These are phyloP conservation scores for Morpho deidamia DNA, from an alignment of 2,888 invertebrate species.

Conservation along the genomic window DNA sequence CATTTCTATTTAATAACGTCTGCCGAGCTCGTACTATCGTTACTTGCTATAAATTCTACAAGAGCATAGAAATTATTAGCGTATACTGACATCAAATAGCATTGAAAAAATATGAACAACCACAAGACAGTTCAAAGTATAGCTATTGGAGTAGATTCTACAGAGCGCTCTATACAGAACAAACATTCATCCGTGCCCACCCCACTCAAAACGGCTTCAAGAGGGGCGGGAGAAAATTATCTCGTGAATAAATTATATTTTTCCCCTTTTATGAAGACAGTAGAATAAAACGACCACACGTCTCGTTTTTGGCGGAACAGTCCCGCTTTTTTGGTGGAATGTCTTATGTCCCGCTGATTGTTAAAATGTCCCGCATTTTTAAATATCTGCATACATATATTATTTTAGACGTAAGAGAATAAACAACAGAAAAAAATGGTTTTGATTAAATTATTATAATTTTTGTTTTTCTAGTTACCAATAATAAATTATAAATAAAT, in stretches of 20 bases:
- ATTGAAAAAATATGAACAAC: constrained; percentile 22
- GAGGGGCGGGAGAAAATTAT: constrained; percentile 73
- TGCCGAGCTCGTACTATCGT: no score
- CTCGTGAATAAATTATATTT: constrained; percentile 78
- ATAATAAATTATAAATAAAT: no score
- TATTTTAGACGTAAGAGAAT: no score
- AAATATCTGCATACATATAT: no score
- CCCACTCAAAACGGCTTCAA: constrained; percentile 59
- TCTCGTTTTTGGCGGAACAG: no score
- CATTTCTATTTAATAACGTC: no score
- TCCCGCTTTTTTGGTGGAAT: no score
- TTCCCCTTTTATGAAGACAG: constrained; percentile 74
- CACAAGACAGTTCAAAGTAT: constrained; percentile 25
- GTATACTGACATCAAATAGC: neutral
- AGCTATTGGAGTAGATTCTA: constrained; percentile 21
- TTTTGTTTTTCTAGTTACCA: no score
- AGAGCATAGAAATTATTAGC: neutral
- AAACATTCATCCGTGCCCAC: constrained; percentile 63
- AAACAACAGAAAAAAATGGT: no score
- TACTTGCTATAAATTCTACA: constrained; percentile 8
- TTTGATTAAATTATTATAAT: no score
- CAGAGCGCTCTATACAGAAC: constrained; percentile 32
- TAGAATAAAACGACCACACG: constrained; percentile 26
- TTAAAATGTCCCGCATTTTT: no score
- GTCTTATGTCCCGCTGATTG: no score